phyloP scores from a whole-genome alignment of 2,888 invertebrate genomes.

The Athalia rosae region DNA sequence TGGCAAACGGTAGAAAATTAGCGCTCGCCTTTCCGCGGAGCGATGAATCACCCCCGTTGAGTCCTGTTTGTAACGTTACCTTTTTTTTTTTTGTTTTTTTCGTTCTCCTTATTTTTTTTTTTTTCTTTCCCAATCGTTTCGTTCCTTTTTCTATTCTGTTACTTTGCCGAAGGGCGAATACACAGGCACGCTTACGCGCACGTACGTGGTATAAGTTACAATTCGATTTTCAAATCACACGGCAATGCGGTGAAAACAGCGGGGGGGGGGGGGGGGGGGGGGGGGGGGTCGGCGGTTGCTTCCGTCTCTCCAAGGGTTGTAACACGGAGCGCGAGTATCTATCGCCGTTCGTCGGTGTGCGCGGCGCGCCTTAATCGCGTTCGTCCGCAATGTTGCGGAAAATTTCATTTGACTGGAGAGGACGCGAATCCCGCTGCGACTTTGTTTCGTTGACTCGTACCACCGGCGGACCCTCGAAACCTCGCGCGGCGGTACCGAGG shows the following conservation, averaged over 20 bases:
- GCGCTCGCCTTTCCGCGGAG: constrained; percentile 57
- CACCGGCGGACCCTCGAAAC: constrained; percentile 57
- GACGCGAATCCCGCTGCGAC: constrained; percentile 52
- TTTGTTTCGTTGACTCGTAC: constrained; percentile 50
- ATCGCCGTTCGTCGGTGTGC: constrained; percentile 57
- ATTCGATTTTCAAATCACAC: constrained; percentile 64
- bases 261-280: neutral
- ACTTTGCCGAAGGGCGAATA: too few species aligned
- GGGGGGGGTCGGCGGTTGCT: constrained; percentile 9
- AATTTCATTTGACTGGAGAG: constrained; percentile 73
- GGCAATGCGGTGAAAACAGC: constrained; percentile 16
- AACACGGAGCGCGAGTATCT: constrained; percentile 42
- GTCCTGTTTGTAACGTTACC: constrained; percentile 43
- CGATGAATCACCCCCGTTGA: constrained; percentile 65
- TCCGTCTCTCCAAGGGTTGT: constrained; percentile 61
- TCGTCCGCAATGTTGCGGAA: constrained; percentile 75
- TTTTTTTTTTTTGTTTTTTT: neutral
- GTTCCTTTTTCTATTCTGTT: too few species aligned
- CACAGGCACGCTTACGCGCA: too few species aligned
- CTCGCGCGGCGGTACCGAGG: constrained; percentile 50
- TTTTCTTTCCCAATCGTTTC: too few species aligned
- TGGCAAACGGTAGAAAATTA: constrained; percentile 51
- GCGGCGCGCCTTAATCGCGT: constrained; percentile 74
- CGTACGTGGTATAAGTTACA: constrained; percentile 64
- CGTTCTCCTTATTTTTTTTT: constrained; percentile 1